Conservation (phyloP, 2,888 invertebrate genomes). For the Podotricha telesiphe region DNA sequence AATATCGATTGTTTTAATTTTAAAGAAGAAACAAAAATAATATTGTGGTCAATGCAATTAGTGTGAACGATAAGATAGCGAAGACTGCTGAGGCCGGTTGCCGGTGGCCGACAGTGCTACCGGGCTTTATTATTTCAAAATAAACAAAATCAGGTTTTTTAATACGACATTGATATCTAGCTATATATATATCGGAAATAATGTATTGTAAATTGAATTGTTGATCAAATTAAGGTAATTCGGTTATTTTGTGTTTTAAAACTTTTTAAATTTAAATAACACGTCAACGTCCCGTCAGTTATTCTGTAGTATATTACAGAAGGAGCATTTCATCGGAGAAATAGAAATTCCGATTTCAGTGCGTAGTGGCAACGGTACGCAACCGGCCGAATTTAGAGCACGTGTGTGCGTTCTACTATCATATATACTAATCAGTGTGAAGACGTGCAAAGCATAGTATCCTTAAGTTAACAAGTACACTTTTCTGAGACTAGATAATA, state of each 20-base stretch:
- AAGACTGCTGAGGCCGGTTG: conserved; percentile 9
- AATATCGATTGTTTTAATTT: conserved; percentile 50
- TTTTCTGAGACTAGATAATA: not conserved
- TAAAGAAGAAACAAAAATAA: conserved; percentile 41
- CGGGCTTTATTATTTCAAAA: conserved; percentile 1
- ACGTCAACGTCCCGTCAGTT: not conserved
- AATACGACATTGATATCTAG: not conserved
- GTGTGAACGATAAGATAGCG: conserved; percentile 40
- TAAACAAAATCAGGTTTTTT: conserved; percentile 7
- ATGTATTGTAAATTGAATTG: too few relatives aligned
- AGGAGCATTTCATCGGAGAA: conserved; percentile 38
- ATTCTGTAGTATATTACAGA: not conserved
- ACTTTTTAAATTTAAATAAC: not conserved
- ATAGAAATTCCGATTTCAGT: conserved; percentile 48
- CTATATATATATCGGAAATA: too few relatives aligned
- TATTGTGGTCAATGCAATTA: conserved; percentile 47
- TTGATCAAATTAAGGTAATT: too few relatives aligned
- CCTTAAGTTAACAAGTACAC: not conserved
- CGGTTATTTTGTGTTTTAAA: too few relatives aligned
- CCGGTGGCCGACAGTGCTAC: not conserved
- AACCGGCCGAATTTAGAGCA: conserved; percentile 47
- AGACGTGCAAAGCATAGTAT: conserved; percentile 37
- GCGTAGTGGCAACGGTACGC: conserved; percentile 49
- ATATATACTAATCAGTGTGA: conserved; percentile 36
- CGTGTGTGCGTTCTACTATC: conserved; percentile 41